Evolutionary conservation across 2,113 vertebrate genomes (phyloP).

Genomic region (Hippocampus mohnikei): DNA sequence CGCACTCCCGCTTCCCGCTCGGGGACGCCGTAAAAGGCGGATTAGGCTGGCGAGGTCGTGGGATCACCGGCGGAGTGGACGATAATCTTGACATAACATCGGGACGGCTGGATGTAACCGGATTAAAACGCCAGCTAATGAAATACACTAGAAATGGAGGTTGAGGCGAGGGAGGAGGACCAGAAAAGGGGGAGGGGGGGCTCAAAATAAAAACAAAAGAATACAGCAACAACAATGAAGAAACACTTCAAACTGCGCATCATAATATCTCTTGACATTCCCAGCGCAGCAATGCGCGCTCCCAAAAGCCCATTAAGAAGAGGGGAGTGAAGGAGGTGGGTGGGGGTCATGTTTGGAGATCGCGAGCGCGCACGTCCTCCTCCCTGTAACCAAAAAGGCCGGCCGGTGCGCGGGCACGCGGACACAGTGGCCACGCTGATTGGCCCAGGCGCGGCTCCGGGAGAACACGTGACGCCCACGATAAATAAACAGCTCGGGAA

Average conservation of each 20-base stretch:
- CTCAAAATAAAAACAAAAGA: conserved; percentile 32
- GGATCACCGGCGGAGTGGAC: conserved; percentile 52
- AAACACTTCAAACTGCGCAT: conserved; percentile 35
- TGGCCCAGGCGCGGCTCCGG: conserved; percentile 62
- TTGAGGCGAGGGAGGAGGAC: not conserved
- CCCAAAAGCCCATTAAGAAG: conserved; percentile 57
- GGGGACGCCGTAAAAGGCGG: conserved; percentile 41
- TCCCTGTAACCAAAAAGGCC: conserved; percentile 47
- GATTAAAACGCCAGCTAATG: conserved; percentile 68
- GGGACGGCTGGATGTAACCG: conserved; percentile 46
- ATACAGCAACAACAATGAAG: not conserved
- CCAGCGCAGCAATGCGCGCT: conserved; percentile 76
- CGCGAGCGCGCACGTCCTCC: conserved; percentile 54
- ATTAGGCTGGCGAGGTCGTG: conserved; percentile 49
- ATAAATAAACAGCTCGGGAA: conserved; percentile 74
- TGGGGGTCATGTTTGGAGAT: conserved; percentile 44
- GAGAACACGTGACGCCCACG: conserved; percentile 71
- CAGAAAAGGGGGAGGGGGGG: conserved; percentile 1
- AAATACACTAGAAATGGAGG: conserved; percentile 52
- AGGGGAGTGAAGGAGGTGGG: conserved; percentile 3
- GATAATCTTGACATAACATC: conserved; percentile 63
- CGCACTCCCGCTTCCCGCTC: not conserved
- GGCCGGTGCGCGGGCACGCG: conserved; percentile 53
- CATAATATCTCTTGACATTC: conserved; percentile 63
- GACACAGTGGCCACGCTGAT: conserved; percentile 49